Evolutionary conservation across 2,888 invertebrate genomes (phyloP).

Genomic region (Hirtodrosophila trivittata): DNA sequence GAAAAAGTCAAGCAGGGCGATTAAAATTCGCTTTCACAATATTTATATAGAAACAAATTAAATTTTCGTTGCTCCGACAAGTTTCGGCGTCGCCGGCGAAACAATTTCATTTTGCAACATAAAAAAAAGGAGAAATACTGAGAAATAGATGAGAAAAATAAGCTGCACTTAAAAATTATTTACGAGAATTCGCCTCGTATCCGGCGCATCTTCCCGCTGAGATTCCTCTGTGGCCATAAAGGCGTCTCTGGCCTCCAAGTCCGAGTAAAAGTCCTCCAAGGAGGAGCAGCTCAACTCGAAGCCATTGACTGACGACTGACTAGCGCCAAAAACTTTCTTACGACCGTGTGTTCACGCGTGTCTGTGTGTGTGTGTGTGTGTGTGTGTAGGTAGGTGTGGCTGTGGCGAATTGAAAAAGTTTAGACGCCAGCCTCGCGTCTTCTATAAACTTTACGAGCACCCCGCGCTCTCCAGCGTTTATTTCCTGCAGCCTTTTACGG

Average conservation of each 20-base stretch:
- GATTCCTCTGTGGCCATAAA: slow-evolving; percentile 65
- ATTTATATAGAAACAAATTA: slow-evolving; percentile 76
- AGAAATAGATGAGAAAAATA: slow-evolving; percentile 60
- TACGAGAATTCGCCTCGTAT: slow-evolving; percentile 52
- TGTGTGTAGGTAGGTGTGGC: slow-evolving; percentile 61
- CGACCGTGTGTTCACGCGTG: slow-evolving; percentile 6
- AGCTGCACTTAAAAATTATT: slow-evolving; percentile 73
- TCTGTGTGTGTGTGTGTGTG: slow-evolving; percentile 8
- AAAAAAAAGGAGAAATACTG: slow-evolving; percentile 6
- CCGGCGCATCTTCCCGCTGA: slow-evolving; percentile 14
- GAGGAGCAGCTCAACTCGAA: slow-evolving; percentile 30
- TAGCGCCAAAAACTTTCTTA: slow-evolving; percentile 47
- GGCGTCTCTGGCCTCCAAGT: slow-evolving; percentile 25
- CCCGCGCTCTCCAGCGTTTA: slow-evolving; percentile 10
- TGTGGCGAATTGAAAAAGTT: slow-evolving; percentile 76
- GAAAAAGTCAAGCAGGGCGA: slow-evolving; percentile 55
- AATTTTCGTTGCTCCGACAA: slow-evolving; percentile 68
- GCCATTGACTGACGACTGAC: slow-evolving; percentile 68
- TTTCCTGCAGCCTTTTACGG: slow-evolving; percentile 58
- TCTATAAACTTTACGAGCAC: slow-evolving; percentile 65
- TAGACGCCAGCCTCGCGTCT: slow-evolving; percentile 49
- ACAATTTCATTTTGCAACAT: slow-evolving; percentile 69
- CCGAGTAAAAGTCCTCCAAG: slow-evolving; percentile 7
- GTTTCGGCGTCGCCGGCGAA: slow-evolving; percentile 52
- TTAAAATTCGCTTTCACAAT: slow-evolving; percentile 77